These are phyloP conservation scores for Epizoanthus rinbou DNA, from an alignment of 92 coral and sea anemone genomes.

Conservation along the genomic window DNA sequence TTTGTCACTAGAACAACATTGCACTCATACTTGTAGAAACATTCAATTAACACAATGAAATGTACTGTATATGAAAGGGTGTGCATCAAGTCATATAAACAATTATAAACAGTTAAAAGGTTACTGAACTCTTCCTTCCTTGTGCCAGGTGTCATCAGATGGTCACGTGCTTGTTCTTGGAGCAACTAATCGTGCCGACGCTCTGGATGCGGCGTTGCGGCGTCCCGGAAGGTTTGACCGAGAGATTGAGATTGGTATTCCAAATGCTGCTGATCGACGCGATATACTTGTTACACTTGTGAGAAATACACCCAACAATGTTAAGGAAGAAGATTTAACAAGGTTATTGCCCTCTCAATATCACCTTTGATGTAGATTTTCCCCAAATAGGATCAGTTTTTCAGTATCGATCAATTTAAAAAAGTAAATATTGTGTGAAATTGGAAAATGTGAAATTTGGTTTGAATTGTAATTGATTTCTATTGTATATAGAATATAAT, in stretches of 20 bases:
- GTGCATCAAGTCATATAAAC: no score
- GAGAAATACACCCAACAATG: constrained; percentile 79
- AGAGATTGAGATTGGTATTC: constrained; percentile 98
- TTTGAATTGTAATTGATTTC: neutral
- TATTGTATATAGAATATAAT: no score
- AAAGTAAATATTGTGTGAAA: neutral
- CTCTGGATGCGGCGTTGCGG: constrained; percentile 94
- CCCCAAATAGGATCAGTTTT: neutral
- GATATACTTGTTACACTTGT: constrained; percentile 86
- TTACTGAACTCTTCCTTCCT: neutral
- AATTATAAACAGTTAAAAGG: neutral
- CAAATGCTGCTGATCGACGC: constrained; percentile 81
- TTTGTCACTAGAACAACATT: no score
- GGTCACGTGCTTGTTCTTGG: constrained; percentile 90
- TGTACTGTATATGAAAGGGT: no score
- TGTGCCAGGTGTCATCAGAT: constrained; percentile 50
- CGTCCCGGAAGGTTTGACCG: constrained; percentile 98
- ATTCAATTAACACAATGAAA: no score
- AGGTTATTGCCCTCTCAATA: constrained; percentile 51
- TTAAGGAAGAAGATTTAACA: constrained; percentile 66
- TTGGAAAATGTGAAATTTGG: neutral
- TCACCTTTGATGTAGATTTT: neutral
- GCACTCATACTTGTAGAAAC: no score
- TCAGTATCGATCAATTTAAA: neutral
- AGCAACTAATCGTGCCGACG: constrained; percentile 96